Evolutionary conservation across 2,113 vertebrate species (phyloP).

Genomic region (Tachuris rubrigastra): DNA sequence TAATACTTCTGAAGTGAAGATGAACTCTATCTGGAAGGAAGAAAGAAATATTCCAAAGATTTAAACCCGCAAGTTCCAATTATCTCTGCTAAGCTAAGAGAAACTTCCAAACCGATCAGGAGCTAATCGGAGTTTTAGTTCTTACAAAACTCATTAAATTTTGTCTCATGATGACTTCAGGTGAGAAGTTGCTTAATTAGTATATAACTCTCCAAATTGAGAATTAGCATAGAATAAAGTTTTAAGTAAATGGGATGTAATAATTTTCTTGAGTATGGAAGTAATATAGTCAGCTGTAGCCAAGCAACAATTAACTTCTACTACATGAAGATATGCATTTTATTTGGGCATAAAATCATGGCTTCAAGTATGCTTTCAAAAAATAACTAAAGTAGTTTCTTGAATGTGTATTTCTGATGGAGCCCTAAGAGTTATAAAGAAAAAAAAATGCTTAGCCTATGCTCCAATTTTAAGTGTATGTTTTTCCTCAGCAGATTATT

Average conservation of each 20-base stretch:
- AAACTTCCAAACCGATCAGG: background rate
- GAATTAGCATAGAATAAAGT: background rate
- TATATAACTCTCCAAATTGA: background rate
- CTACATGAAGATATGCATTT: background rate
- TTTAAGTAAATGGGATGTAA: background rate
- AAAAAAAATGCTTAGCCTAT: rapidly evolving
- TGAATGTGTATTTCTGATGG: background rate
- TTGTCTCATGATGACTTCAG: background rate
- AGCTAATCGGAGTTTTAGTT: background rate
- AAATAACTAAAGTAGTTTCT: background rate
- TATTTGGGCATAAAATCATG: background rate
- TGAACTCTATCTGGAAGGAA: background rate
- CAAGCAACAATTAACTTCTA: background rate
- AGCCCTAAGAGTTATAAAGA: background rate
- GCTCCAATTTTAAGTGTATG: background rate
- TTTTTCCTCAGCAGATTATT: background rate
- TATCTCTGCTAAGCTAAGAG: background rate
- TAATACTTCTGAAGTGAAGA: background rate
- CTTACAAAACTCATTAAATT: background rate
- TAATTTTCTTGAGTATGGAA: background rate
- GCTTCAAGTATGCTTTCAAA: background rate
- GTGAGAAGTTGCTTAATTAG: background rate
- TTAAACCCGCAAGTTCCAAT: background rate
- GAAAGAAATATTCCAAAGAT: background rate
- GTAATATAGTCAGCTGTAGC: background rate